phyloP scores from a whole-genome alignment of 2,888 invertebrate species.

The Hirtodrosophila trivittata region DNA sequence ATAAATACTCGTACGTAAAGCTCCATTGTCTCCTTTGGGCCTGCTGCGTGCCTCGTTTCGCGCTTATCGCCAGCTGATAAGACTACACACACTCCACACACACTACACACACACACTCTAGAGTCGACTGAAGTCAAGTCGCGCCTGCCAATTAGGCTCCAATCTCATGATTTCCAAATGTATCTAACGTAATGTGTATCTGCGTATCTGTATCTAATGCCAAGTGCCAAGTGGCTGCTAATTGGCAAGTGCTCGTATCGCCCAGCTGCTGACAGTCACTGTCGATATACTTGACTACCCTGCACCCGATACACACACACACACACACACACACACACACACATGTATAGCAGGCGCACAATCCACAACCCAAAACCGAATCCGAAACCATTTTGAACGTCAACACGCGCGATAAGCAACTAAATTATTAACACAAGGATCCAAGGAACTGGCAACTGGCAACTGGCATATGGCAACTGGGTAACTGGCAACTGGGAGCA shows the following conservation, averaged over 20 bases:
- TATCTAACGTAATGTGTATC: slow-evolving; percentile 37
- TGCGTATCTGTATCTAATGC: slow-evolving; percentile 37
- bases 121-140: slow-evolving; percentile 22
- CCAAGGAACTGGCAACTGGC: slow-evolving; percentile 9
- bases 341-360: no score
- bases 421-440: slow-evolving; percentile 80
- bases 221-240: slow-evolving; percentile 69
- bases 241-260: slow-evolving; percentile 52
- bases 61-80: slow-evolving; percentile 49
- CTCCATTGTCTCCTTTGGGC: slow-evolving; percentile 56
- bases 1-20: slow-evolving; percentile 50
- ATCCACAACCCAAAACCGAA: slow-evolving; percentile 22
- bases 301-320: neutral
- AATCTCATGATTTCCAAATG: slow-evolving; percentile 12
- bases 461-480: no score
- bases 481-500: neutral
- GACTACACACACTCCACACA: neutral
- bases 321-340: neutral
- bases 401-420: slow-evolving; percentile 80
- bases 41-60: slow-evolving; percentile 28
- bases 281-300: slow-evolving; percentile 27
- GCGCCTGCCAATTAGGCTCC: slow-evolving; percentile 68
- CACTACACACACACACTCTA: neutral
- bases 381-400: slow-evolving; percentile 76
- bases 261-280: slow-evolving; percentile 56